A percentile compares a stretch with the other conserved stretches of the same genome.
Conservation (phyloP, 2,113 vertebrate species). For the Nesogale talazaci region DNA sequence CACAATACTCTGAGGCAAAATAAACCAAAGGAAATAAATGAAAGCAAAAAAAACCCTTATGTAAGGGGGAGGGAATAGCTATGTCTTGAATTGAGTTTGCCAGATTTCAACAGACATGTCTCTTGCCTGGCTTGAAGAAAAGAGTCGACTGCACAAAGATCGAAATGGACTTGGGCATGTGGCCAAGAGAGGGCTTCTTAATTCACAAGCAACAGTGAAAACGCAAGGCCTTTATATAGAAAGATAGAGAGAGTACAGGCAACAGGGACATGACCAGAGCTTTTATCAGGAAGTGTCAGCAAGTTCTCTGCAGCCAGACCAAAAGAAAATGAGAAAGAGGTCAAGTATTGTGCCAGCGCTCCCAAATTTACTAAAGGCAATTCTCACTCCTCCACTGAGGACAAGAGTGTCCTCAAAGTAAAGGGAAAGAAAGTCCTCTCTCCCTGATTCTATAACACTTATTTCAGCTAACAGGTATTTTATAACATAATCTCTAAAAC, state of each 20-base stretch:
- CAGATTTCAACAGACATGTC: not conserved
- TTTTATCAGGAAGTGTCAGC: not conserved
- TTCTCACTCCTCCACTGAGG: not conserved
- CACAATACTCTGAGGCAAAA: not conserved
- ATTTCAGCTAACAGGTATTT: not conserved
- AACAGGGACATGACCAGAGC: not conserved
- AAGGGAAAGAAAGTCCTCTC: not conserved
- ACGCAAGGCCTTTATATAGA: not conserved
- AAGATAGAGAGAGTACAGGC: not conserved
- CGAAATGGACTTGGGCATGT: not conserved
- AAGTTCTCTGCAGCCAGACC: not conserved
- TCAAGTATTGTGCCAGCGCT: not conserved
- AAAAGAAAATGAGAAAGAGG: not conserved
- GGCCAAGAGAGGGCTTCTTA: not conserved
- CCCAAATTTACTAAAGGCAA: not conserved
- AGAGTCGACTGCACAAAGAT: not conserved
- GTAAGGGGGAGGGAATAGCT: constrained; percentile 6
- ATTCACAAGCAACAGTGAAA: not conserved
- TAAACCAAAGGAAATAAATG: constrained; percentile 30
- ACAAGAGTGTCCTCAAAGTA: not conserved
- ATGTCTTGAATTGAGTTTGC: not conserved
- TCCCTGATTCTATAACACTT: not conserved
- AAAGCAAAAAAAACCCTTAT: not conserved
- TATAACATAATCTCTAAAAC: no score
- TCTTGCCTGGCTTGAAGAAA: not conserved